Conservation (phyloP, 1,140 invertebrate species). For the Ceratina australensis region DNA sequence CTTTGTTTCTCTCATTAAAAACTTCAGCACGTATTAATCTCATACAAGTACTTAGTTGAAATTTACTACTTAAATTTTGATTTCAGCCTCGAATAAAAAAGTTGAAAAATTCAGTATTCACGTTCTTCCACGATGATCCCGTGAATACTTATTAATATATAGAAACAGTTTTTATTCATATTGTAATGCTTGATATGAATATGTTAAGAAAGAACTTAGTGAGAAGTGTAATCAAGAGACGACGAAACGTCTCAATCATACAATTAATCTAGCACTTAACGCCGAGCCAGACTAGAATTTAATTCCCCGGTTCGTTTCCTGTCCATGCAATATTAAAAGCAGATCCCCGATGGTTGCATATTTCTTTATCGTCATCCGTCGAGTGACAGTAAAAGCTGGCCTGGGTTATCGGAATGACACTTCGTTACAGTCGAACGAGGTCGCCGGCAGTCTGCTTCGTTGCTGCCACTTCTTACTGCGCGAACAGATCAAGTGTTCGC, state of each 20-base stretch:
- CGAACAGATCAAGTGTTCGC: constrained; percentile 49
- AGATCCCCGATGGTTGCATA: constrained; percentile 51
- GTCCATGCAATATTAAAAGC: constrained; percentile 55
- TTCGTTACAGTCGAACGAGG: constrained; percentile 62
- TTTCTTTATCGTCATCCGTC: constrained; percentile 59
- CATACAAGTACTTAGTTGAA: too few species aligned
- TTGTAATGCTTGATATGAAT: too few species aligned
- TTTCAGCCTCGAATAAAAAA: too few species aligned
- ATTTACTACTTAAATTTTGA: too few species aligned
- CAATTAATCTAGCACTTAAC: constrained; percentile 7
- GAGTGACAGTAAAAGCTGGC: constrained; percentile 56
- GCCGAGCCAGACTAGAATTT: constrained; percentile 33
- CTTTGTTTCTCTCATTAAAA: too few species aligned
- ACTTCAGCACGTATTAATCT: too few species aligned
- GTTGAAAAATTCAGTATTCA: too few species aligned
- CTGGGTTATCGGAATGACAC: constrained; percentile 64
- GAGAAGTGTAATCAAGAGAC: not conserved
- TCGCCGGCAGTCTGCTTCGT: constrained; percentile 45
- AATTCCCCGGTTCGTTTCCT: constrained; percentile 48
- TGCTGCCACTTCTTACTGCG: constrained; percentile 42
- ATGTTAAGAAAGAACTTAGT: not conserved
- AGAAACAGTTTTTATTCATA: too few species aligned
- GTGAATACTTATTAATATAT: too few species aligned
- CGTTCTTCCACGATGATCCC: too few species aligned
- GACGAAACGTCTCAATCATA: constrained; percentile 28